phyloP scores from a whole-genome alignment of 2,888 invertebrate genomes.

The Cistogaster globosa region DNA sequence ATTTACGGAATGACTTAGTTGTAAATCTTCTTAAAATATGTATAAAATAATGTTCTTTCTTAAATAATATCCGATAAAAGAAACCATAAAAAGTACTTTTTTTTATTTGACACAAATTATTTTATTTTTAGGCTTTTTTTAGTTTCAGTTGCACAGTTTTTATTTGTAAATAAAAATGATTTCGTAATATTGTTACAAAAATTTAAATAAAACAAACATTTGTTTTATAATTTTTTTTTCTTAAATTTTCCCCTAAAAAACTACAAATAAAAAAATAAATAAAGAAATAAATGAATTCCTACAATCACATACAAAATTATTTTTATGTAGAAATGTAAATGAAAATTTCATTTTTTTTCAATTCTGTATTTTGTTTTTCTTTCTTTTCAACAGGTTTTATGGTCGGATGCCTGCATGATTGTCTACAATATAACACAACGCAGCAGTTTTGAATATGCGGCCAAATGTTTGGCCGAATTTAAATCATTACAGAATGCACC shows the following conservation, averaged over 20 bases:
- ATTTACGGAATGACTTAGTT: too few relatives aligned
- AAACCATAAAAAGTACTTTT: background rate
- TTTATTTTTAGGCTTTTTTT: background rate
- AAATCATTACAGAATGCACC: constrained; percentile 84
- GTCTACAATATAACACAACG: constrained; percentile 91
- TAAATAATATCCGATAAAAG: too few relatives aligned
- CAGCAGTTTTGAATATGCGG: constrained; percentile 88
- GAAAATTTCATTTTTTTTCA: background rate
- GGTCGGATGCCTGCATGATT: constrained; percentile 91
- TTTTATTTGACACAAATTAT: background rate
- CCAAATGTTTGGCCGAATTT: constrained; percentile 86
- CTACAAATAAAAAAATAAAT: constrained; percentile 19
- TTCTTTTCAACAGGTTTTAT: constrained; percentile 84
- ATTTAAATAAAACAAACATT: constrained; percentile 26
- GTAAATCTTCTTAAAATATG: too few relatives aligned
- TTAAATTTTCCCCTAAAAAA: background rate
- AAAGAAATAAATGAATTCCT: background rate
- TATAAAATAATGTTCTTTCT: too few relatives aligned
- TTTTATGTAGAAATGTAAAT: too few relatives aligned
- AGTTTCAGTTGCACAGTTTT: background rate
- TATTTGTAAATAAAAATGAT: constrained; percentile 2
- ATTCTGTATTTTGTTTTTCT: constrained; percentile 22
- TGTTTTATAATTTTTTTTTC: constrained; percentile 15
- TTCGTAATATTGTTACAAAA: constrained; percentile 29
- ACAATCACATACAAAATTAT: too few relatives aligned